Conservation (phyloP, 1,140 invertebrate species). For the Delia radicum region DNA sequence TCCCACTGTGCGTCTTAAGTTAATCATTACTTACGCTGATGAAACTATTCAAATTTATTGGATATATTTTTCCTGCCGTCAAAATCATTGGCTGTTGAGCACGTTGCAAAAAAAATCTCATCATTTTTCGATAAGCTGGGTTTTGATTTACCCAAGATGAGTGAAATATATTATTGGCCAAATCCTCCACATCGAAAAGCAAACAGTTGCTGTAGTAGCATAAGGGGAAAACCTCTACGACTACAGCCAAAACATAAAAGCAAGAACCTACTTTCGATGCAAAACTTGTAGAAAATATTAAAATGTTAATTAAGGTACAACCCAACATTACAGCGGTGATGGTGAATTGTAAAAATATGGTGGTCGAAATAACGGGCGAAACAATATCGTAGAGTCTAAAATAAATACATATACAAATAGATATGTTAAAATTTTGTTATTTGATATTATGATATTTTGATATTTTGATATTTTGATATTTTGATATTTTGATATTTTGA, state of each 20-base stretch:
- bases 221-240: constrained; percentile 34
- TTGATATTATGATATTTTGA: too few relatives aligned
- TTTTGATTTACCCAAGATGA: constrained; percentile 36
- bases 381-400: constrained; percentile 29
- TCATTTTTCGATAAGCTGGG: constrained; percentile 33
- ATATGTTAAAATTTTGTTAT: background rate
- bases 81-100: constrained; percentile 34
- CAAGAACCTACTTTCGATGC: constrained; percentile 33
- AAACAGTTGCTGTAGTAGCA: constrained; percentile 38
- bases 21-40: constrained; percentile 38
- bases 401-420: background rate
- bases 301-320: constrained; percentile 39
- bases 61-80: constrained; percentile 37
- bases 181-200: constrained; percentile 31
- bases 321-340: constrained; percentile 38
- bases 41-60: constrained; percentile 38
- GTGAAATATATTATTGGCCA: constrained; percentile 37
- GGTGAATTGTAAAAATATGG: constrained; percentile 40
- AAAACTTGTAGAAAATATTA: constrained; percentile 35
- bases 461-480: too few relatives aligned
- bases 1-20: too few relatives aligned
- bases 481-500: too few relatives aligned
- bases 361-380: constrained; percentile 35
- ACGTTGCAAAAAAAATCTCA: constrained; percentile 39
- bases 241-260: constrained; percentile 35